Base-by-base conservation (phyloP, 2,797 vertebrate genomes). In the Alectoris magna region DNA sequence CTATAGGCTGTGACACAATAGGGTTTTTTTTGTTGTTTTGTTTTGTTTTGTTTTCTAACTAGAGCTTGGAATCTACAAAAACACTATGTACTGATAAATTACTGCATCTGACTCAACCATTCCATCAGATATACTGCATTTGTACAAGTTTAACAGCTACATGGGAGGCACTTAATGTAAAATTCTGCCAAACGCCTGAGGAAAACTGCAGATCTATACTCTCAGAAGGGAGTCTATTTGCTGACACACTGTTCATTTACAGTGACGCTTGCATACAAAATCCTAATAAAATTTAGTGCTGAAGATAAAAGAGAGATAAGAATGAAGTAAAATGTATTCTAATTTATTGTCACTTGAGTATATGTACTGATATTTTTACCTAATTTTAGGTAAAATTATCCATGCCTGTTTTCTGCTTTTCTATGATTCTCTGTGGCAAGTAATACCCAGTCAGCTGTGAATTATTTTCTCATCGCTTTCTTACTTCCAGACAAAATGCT, bases 241-340 rank as follows among this genome's bases (percentile, higher is more conserved):
- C 62, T 89, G 59, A 80, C 87, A 67, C 0, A 1, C 16, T 87
- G 83, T 95, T 88, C 39, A 84, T 90, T 96, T 96, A 43, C 58
- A 90, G 55, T 92, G 69, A 86, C 38, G 85, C 22, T 89, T 77
- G 29, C 24, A 60, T 59, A 66, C 86, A 74, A 92, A 91, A 86
- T 44, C 29, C 43, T 68, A 64, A 94, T 76, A 81, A 95, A 94
- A 95, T 93, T 68, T 80, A 91, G 13, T 62, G 53, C 14, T 38
- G 41, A 43, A 70, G 8, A 67, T 58, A 73, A 73, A 78, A 88
- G 38, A 69, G 29, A 83, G 16, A 12, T 68, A 88, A 85, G 75
- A 87, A 87, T 87, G 31, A n/a, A 82, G n/a, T 56, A 74, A 91
- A 92, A 66, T 44, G 1, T 59, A 51, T 83, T 92, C 76, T 76